Evolutionary conservation across 2,888 invertebrate species (phyloP), one percentile per base, ranked within the genome.

Genomic region (Mythimna loreyi): DNA sequence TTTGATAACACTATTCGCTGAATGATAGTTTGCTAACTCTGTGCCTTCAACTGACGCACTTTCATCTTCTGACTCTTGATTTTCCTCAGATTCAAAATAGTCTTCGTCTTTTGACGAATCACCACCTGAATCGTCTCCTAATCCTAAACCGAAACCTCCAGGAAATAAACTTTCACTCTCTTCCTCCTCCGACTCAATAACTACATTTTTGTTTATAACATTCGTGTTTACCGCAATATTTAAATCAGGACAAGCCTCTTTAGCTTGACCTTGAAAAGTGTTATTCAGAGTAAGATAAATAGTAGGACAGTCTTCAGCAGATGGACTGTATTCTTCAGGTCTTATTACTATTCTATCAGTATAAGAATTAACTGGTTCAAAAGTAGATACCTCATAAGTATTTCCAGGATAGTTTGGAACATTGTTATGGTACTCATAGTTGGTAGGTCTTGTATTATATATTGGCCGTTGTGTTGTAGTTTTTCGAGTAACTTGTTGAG

Each of bases 191-290:
- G 95, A 91, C 80, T 96, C 96, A 36, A 94, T 87, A 13, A 95
- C 93, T 33, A 95, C 92, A 72, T 96, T 96, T 72, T 96, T 96
- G 80, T 97, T 97, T 50, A 97, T 93, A 3, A 97, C 96, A 83
- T 97, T 97, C 0, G 97, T 97, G 78, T 97, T 97, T 3, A 97
- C 97, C 21, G 97, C 97, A 67, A 97, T 96, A 86, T 97, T 97
- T 72, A 97, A 91, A 91, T 97, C 97, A 0, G 97, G 97, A 82
- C 97, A 97, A 6, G 96, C 97, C 82, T 97, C 96, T 87, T 97
- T 97, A 57, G 94, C 96, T 86, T 96, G 96, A 7, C 96, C 94
- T 91, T 91, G 96, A 87, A 94, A 96, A 36, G 92, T 96, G 78
- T 92, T 97, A 84, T 92, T 96, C 69, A 95, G 92, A 76, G 96